Base-by-base conservation (phyloP, 2,888 invertebrate genomes). In the Iselma pallidipennis region DNA sequence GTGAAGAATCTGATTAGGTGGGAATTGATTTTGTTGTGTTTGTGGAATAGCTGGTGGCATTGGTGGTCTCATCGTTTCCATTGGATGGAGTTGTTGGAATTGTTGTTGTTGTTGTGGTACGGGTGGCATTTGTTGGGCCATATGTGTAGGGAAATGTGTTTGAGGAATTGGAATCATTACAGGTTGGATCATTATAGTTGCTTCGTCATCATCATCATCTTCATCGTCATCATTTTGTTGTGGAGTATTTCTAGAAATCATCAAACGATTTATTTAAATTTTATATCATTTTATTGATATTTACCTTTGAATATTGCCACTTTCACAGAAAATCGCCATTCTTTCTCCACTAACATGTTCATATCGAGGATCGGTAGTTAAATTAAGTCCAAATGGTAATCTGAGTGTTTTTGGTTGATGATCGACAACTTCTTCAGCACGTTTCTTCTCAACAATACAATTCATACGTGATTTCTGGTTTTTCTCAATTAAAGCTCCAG, bases 291-390 rank as follows among this genome's bases (percentile, higher is more conserved):
- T 12, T 25, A 51, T 50, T 28, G 25, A 59, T 49, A 72, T 75
- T 72, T 77, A 85, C 84, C 84, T 84, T 76, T 89, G 89, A 45
- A 85, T 83, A 69, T 89, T 88, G 63, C 93, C 94, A 73, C 91
- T 93, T 78, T 94, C 93, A 78, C 95, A 95, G 78, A 92, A 89
- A 78, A 95, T 94, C 29, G 92, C 90, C 83, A 95, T 91, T 61
- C 93, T 88, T 81, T 95, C 95, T 9, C 94, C 94, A 61, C 91
- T 92, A 66, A 91, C 83, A 71, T 87, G 87, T 69, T 90, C 88
- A 76, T 87, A 87, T 72, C 89, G 85, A 5, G 91, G 90, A 78
- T 91, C 90, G 28, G 91, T 90, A 64, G 86, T 88, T 66, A 89
- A 78, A 74, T 89, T 89, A 53, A 88, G 81, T 66, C 89, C 89